Conservation (phyloP, 1,140 invertebrate genomes). For the Drosophila erecta region DNA sequence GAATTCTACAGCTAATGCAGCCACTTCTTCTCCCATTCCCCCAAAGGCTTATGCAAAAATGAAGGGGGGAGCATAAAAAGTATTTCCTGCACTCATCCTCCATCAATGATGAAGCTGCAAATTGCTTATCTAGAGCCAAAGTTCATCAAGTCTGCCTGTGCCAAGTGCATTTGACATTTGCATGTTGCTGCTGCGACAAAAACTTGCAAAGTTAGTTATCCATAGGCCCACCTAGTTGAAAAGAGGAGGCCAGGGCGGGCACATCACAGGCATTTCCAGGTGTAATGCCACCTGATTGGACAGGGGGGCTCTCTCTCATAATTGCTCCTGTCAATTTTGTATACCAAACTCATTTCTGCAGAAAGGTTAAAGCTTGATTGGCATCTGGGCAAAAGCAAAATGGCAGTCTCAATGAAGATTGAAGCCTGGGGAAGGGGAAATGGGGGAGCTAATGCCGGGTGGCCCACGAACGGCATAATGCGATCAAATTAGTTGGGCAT, state of each 20-base stretch:
- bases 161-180: constrained; percentile 31
- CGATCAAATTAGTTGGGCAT: constrained; percentile 42
- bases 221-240: background rate
- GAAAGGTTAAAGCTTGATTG: constrained; percentile 49
- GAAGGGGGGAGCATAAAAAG: constrained; percentile 2
- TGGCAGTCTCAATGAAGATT: constrained; percentile 49
- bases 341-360: constrained; percentile 36
- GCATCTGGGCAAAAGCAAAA: constrained; percentile 39
- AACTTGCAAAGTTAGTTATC: constrained; percentile 22
- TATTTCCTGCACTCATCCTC: background rate
- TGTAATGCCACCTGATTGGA: constrained; percentile 32
- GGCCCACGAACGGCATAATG: constrained; percentile 17
- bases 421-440: constrained; percentile 1
- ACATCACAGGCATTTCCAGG: constrained; percentile 12
- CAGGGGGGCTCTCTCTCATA: constrained; percentile 20
- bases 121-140: constrained; percentile 42
- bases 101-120: constrained; percentile 23
- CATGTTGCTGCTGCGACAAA: constrained; percentile 28
- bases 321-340: constrained; percentile 48
- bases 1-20: constrained; percentile 27
- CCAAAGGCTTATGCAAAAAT: background rate
- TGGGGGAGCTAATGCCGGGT: background rate
- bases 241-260: background rate
- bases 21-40: background rate
- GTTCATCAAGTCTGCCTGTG: constrained; percentile 27